Percentiles rank a stretch among this genome's conserved stretches.
phyloP scores from a whole-genome alignment of 2,888 invertebrate genomes.

The Euphydryas editha region DNA sequence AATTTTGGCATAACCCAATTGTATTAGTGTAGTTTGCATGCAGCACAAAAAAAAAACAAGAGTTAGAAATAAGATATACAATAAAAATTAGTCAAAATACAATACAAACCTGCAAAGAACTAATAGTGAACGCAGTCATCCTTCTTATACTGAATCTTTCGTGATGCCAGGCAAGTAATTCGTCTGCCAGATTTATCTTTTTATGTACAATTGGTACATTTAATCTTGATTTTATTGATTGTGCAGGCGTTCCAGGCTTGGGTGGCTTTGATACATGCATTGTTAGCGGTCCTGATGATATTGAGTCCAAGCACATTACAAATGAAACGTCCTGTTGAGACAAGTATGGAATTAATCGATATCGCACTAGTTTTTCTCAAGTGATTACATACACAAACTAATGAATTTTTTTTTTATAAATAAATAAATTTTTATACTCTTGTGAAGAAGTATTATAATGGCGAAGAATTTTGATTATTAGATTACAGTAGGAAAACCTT shows the following conservation, averaged over 20 bases:
- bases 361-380: too few relatives aligned
- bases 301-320: conserved; percentile 94
- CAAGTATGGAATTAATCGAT: background rate
- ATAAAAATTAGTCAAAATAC: background rate
- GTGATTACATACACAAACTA: too few relatives aligned
- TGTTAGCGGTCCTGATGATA: conserved; percentile 87
- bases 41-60: too few relatives aligned
- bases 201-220: conserved; percentile 90
- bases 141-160: conserved; percentile 98
- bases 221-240: conserved; percentile 84
- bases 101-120: conserved; percentile 84
- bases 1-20: too few relatives aligned
- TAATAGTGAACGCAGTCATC: conserved; percentile 95
- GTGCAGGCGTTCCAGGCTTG: conserved; percentile 90
- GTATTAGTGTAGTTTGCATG: too few relatives aligned
- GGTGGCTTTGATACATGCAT: conserved; percentile 99
- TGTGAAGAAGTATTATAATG: too few relatives aligned
- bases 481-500: too few relatives aligned
- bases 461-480: too few relatives aligned
- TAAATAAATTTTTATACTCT: too few relatives aligned
- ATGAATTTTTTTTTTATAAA: too few relatives aligned
- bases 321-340: conserved; percentile 90
- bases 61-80: background rate
- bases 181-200: conserved; percentile 98
- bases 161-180: conserved; percentile 97